Evolutionary conservation across 2,113 vertebrate genomes (phyloP).

Genomic region (Ptychochromis oligacanthus): DNA sequence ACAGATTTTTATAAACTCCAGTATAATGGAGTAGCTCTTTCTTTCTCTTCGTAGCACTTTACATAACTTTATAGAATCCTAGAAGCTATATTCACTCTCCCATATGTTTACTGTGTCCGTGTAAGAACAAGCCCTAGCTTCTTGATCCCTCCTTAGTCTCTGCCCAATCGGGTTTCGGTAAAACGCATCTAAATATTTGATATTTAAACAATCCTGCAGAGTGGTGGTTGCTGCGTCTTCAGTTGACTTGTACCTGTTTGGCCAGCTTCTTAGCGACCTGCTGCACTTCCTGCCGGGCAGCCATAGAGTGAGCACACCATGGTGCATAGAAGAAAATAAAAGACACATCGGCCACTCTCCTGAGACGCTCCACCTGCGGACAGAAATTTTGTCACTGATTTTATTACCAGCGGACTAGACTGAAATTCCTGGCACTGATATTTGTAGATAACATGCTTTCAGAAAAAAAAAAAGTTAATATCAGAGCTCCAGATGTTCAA

Average conservation of each 20-base stretch:
- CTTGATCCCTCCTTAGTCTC: neutral
- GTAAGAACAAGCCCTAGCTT: neutral
- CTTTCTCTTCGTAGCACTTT: neutral
- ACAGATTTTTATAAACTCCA: neutral
- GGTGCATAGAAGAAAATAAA: conserved; percentile 95
- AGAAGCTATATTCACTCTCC: no score
- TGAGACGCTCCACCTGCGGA: conserved; percentile 82
- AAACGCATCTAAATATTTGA: neutral
- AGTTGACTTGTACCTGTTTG: conserved; percentile 84
- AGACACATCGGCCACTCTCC: conserved; percentile 85
- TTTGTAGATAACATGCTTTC: no score
- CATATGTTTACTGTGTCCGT: neutral
- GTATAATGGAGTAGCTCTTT: neutral
- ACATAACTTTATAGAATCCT: neutral
- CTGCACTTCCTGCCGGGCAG: conserved; percentile 87
- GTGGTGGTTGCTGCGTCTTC: neutral
- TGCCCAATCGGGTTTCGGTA: neutral
- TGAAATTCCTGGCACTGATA: no score
- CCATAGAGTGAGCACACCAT: conserved; percentile 95
- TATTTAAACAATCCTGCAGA: neutral
- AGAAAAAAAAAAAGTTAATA: no score
- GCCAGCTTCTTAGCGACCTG: conserved; percentile 86
- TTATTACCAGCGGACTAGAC: no score
- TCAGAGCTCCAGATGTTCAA: neutral
- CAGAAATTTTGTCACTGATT: no score